phyloP scores from a whole-genome alignment of 2,797 vertebrate species.

The Eurystomus glaucurus region DNA sequence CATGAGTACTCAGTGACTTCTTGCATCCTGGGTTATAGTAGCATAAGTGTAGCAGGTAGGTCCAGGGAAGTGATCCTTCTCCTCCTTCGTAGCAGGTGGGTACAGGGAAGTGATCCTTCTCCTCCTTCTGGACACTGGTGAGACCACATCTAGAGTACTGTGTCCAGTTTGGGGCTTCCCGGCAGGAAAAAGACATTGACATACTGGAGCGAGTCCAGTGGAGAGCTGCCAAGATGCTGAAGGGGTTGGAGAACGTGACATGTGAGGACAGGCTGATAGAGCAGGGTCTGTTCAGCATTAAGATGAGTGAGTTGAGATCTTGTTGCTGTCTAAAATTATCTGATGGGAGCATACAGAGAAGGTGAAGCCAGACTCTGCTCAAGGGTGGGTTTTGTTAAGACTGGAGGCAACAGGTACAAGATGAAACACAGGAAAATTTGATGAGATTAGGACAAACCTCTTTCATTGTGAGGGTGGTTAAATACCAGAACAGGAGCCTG shows the following conservation, averaged over 20 bases:
- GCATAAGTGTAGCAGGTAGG: neutral
- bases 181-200: neutral
- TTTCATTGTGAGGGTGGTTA: neutral
- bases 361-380: neutral
- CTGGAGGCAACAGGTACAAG: neutral
- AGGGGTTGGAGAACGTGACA: neutral
- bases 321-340: neutral
- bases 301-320: neutral
- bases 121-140: neutral
- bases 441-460: accelerated
- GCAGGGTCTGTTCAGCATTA: neutral
- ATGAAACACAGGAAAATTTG: neutral
- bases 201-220: neutral
- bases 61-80: too few relatives aligned
- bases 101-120: neutral
- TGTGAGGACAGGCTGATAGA: neutral
- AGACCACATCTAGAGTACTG: neutral
- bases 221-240: neutral
- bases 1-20: too few relatives aligned
- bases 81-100: neutral
- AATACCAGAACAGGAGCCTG: neutral
- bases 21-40: too few relatives aligned
- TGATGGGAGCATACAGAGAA: neutral
- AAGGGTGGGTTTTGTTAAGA: neutral
- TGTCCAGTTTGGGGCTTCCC: neutral